Evolutionary conservation across 2,113 vertebrate species (phyloP).

Genomic region (Prinia subflava): DNA sequence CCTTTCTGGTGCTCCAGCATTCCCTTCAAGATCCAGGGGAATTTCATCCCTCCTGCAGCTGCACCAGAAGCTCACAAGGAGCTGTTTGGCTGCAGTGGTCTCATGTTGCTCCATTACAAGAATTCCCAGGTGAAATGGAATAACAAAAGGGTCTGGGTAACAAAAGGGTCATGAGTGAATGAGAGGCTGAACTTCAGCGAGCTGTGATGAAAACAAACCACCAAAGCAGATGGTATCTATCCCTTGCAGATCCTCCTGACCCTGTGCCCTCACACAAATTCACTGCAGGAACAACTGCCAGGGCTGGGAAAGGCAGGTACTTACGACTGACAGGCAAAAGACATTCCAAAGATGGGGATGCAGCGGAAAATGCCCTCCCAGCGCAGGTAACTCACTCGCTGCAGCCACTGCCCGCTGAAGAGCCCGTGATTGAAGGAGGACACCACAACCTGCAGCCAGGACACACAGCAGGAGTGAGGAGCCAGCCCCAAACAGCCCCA

Average conservation of each 20-base stretch:
- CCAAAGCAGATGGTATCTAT: background rate
- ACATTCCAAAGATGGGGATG: constrained; percentile 98
- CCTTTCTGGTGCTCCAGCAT: background rate
- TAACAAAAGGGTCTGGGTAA: background rate
- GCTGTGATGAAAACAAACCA: background rate
- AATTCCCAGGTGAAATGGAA: background rate
- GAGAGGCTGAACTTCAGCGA: background rate
- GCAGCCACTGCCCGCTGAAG: constrained; percentile 89
- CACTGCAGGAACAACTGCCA: background rate
- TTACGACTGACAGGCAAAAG: constrained; percentile 99
- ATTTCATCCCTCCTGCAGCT: background rate
- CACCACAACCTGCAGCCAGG: constrained; percentile 84
- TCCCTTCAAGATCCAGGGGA: background rate
- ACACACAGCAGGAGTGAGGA: constrained; percentile 50
- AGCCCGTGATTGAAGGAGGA: constrained; percentile 95
- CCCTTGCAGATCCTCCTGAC: background rate
- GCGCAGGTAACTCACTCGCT: constrained; percentile 82
- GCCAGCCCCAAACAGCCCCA: background rate
- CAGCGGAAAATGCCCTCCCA: constrained; percentile 98
- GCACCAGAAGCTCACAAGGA: background rate
- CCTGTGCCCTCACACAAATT: background rate
- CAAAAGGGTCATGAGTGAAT: background rate
- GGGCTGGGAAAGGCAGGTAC: constrained; percentile 65
- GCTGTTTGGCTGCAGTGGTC: background rate
- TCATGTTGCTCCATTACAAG: background rate